Evolutionary conservation across 37 sponge, comb jelly and placozoan genomes (phyloP).

Genomic region (Dysidea cf. avara): DNA sequence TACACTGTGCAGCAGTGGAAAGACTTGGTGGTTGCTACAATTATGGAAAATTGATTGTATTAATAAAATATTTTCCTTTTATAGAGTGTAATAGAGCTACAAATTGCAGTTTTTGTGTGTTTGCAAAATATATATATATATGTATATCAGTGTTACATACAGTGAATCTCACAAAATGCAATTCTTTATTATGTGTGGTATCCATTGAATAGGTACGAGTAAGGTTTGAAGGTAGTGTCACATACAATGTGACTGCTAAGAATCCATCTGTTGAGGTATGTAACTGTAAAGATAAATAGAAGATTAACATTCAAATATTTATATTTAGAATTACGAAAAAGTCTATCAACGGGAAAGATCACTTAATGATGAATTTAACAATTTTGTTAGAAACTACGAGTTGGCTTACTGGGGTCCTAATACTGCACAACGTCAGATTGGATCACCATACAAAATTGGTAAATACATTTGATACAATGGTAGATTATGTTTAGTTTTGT

Average conservation of each 20-base stretch:
- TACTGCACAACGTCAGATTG: conserved; percentile 30
- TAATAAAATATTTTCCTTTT: too few relatives aligned
- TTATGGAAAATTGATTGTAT: too few relatives aligned
- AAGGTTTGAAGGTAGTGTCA: not conserved
- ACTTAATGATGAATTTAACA: conserved; percentile 52
- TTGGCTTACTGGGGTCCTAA: conserved; percentile 52
- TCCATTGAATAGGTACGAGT: not conserved
- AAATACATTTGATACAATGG: not conserved
- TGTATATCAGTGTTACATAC: too few relatives aligned
- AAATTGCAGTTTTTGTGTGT: too few relatives aligned
- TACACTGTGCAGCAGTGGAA: too few relatives aligned
- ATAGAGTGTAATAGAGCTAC: too few relatives aligned
- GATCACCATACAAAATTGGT: not conserved
- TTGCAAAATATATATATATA: too few relatives aligned
- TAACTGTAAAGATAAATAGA: not conserved
- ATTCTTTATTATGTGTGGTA: too few relatives aligned
- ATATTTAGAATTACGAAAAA: not conserved
- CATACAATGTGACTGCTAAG: not conserved
- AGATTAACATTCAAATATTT: too few relatives aligned
- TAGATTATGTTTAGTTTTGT: too few relatives aligned
- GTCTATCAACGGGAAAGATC: conserved; percentile 20
- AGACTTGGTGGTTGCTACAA: too few relatives aligned
- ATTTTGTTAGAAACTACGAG: conserved; percentile 36
- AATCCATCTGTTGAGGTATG: not conserved
- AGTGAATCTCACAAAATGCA: too few relatives aligned